These are phyloP conservation scores for Hydriomena furcata DNA, from an alignment of 2,888 invertebrate genomes.

Conservation along the genomic window DNA sequence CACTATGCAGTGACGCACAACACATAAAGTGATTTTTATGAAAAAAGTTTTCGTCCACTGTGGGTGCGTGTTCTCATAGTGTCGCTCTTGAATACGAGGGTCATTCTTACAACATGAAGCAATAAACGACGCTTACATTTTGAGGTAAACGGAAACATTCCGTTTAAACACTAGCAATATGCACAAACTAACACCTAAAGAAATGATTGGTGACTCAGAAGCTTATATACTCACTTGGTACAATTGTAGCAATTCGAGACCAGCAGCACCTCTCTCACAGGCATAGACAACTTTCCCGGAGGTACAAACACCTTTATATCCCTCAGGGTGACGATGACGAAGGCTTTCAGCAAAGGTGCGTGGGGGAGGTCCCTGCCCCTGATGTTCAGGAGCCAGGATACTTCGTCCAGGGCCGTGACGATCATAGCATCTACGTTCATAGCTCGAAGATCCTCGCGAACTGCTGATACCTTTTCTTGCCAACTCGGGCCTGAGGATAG, in stretches of 20 bases:
- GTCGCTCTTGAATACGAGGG: no score
- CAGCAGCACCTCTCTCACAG: conserved; percentile 76
- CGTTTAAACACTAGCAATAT: no score
- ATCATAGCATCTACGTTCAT: conserved; percentile 90
- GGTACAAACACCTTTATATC: conserved; percentile 89
- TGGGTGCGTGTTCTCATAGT: no score
- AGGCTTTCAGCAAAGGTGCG: conserved; percentile 91
- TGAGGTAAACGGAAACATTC: no score
- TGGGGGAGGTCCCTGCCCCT: conserved; percentile 93
- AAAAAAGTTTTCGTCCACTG: no score
- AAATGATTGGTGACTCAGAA: no score
- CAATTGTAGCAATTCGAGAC: conserved; percentile 85
- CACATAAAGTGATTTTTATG: no score
- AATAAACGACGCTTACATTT: no score
- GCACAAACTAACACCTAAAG: no score
- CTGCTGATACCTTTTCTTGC: conserved; percentile 88
- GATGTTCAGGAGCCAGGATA: conserved; percentile 94
- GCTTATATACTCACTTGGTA: conserved; percentile 55
- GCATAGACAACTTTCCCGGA: conserved; percentile 84
- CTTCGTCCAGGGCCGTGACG: conserved; percentile 93
- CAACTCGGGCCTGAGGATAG: conserved; percentile 84
- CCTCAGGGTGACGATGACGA: conserved; percentile 86
- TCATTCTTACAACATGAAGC: no score
- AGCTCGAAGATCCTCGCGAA: conserved; percentile 85
- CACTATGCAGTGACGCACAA: no score